Conservation (phyloP, 2,888 invertebrate genomes). For the Rutpela maculata region DNA sequence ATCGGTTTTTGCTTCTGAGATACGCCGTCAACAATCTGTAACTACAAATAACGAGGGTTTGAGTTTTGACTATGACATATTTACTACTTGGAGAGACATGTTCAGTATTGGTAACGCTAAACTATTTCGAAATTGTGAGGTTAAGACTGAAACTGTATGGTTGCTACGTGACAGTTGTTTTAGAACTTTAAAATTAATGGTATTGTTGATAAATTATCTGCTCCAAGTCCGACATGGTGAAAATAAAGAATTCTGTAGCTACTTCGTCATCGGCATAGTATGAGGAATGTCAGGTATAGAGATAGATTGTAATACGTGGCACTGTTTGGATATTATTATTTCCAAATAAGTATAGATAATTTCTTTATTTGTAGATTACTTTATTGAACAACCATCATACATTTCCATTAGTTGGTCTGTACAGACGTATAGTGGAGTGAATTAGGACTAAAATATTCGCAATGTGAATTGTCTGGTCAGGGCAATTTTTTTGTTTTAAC, state of each 20-base stretch:
- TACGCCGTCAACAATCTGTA: constrained; percentile 6
- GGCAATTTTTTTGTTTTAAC: too few species aligned
- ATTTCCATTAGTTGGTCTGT: too few species aligned
- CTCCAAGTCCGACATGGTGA: not conserved
- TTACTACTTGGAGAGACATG: constrained; percentile 14
- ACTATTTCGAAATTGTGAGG: constrained; percentile 34
- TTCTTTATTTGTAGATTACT: too few species aligned
- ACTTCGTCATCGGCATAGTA: not conserved
- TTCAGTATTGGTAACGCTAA: constrained; percentile 22
- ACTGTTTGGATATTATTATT: too few species aligned
- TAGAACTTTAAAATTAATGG: constrained; percentile 38
- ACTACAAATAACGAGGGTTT: constrained; percentile 35
- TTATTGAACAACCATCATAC: too few species aligned
- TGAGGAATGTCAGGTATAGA: not conserved
- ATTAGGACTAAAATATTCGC: too few species aligned
- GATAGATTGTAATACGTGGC: not conserved
- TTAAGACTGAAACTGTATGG: constrained; percentile 27
- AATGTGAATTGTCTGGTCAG: too few species aligned
- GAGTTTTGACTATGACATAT: constrained; percentile 35
- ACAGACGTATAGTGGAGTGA: too few species aligned
- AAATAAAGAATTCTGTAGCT: constrained; percentile 6
- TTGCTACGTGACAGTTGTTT: constrained; percentile 28
- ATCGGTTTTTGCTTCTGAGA: constrained; percentile 27
- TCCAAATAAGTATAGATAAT: too few species aligned
- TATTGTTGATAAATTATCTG: constrained; percentile 33